Evolutionary conservation across 2,888 invertebrate species (phyloP).

Genomic region (Zhengitettix transpicula): DNA sequence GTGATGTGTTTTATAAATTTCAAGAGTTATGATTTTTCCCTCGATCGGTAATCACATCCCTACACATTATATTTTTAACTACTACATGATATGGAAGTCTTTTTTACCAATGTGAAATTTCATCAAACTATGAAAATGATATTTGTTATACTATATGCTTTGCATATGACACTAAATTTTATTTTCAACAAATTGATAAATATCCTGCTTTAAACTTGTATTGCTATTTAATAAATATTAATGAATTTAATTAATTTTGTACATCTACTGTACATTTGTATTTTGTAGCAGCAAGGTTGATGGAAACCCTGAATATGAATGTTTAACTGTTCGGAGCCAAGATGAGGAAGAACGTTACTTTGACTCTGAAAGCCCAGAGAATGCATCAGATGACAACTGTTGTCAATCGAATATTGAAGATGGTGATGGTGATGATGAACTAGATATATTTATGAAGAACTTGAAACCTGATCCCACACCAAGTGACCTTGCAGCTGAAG

Average conservation of each 20-base stretch:
- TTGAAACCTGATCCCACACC: constrained; percentile 7
- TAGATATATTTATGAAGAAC: constrained; percentile 53
- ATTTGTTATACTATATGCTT: no score
- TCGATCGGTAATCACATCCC: no score
- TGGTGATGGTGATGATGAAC: constrained; percentile 34
- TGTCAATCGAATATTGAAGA: not conserved
- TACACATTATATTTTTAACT: no score
- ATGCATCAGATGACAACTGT: constrained; percentile 13
- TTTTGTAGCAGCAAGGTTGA: constrained; percentile 50
- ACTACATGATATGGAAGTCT: no score
- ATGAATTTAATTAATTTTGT: constrained; percentile 2
- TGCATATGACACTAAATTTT: no score
- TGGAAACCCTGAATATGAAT: constrained; percentile 64
- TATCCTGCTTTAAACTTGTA: no score
- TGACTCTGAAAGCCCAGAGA: constrained; percentile 60
- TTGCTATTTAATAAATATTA: no score
- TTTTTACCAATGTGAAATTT: no score
- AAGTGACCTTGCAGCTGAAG: not conserved
- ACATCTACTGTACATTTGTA: constrained; percentile 6
- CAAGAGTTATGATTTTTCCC: no score
- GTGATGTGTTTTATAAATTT: no score
- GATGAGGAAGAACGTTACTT: constrained; percentile 87
- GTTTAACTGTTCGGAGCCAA: constrained; percentile 48
- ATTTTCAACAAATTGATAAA: no score
- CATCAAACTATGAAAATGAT: no score